phyloP scores from a whole-genome alignment of 2,888 invertebrate species.

The Pherbina coryleti region DNA sequence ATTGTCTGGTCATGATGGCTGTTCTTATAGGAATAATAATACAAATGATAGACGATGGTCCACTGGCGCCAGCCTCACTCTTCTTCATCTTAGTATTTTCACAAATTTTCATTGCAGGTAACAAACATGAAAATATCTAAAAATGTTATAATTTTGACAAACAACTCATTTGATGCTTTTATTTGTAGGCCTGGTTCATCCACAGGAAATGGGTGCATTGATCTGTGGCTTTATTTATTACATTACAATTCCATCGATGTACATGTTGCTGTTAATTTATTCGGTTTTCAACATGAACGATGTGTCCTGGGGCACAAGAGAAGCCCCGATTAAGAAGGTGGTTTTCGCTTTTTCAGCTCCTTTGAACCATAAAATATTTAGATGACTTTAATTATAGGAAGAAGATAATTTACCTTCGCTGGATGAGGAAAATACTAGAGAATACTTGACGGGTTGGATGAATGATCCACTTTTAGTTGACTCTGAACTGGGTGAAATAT shows the following conservation, averaged over 20 bases:
- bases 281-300: slow-evolving; percentile 94
- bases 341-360: neutral
- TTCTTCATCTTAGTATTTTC: slow-evolving; percentile 82
- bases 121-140: slow-evolving; percentile 9
- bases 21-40: slow-evolving; percentile 85
- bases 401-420: slow-evolving; percentile 34
- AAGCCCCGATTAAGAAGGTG: slow-evolving; percentile 71
- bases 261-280: slow-evolving; percentile 91
- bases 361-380: neutral
- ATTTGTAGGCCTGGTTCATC: slow-evolving; percentile 77
- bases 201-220: slow-evolving; percentile 83
- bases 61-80: slow-evolving; percentile 85
- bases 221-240: slow-evolving; percentile 84
- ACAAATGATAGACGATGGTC: slow-evolving; percentile 84
- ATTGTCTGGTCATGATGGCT: slow-evolving; percentile 89
- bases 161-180: neutral
- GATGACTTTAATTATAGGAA: slow-evolving; percentile 36
- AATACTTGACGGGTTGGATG: slow-evolving; percentile 73
- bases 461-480: slow-evolving; percentile 77
- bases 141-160: neutral
- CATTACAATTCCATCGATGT: slow-evolving; percentile 94
- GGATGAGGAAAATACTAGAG: slow-evolving; percentile 43
- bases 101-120: slow-evolving; percentile 77
- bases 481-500: slow-evolving; percentile 77
- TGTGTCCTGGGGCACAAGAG: slow-evolving; percentile 95